phyloP scores from a whole-genome alignment of 2,797 vertebrate genomes.

The Enteromius unitaeniatus region DNA sequence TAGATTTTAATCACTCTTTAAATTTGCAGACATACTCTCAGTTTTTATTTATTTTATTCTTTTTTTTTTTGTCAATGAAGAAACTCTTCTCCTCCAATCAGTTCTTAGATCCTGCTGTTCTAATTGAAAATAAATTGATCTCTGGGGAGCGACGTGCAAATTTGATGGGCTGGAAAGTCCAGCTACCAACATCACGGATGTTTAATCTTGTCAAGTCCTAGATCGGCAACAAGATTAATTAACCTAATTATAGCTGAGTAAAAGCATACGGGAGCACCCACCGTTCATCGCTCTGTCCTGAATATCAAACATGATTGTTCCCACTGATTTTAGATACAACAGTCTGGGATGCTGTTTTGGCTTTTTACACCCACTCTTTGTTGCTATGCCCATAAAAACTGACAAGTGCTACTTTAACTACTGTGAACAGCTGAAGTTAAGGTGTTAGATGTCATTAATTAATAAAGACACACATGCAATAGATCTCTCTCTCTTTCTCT shows the following conservation, averaged over 20 bases:
- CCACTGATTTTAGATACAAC: slow-evolving; percentile 60
- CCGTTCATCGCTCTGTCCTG: slow-evolving; percentile 61
- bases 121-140: slow-evolving; percentile 82
- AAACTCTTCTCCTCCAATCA: slow-evolving; percentile 9
- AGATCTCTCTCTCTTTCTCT: not conserved
- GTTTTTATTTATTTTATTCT: not conserved
- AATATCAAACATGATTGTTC: slow-evolving; percentile 68
- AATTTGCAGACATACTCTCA: not conserved
- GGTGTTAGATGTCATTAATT: slow-evolving; percentile 25
- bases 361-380: slow-evolving; percentile 31
- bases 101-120: slow-evolving; percentile 63
- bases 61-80: not conserved
- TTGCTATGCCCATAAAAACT: slow-evolving; percentile 17
- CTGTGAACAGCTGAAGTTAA: slow-evolving; percentile 25
- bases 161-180: slow-evolving; percentile 77
- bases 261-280: slow-evolving; percentile 64
- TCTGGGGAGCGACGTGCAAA: slow-evolving; percentile 68
- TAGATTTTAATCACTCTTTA: not conserved
- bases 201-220: slow-evolving; percentile 74
- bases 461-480: not conserved
- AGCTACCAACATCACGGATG: slow-evolving; percentile 66
- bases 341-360: slow-evolving; percentile 35
- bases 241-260: slow-evolving; percentile 73
- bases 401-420: slow-evolving; percentile 10
- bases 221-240: slow-evolving; percentile 75